phyloP scores from a whole-genome alignment of 1,140 invertebrate species.

The Saccostrea glomerata region DNA sequence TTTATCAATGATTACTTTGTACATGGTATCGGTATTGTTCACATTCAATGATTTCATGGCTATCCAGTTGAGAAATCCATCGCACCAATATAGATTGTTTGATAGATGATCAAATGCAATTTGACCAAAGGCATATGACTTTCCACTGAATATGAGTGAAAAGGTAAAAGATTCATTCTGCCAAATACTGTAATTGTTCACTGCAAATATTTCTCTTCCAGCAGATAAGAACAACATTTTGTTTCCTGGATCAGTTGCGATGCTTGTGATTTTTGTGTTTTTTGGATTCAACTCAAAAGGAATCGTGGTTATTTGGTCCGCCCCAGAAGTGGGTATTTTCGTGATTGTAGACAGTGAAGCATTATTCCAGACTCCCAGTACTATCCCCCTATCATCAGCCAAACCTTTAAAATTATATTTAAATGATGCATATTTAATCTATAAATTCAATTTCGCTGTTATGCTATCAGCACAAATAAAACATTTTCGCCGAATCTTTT shows the following conservation, averaged over 20 bases:
- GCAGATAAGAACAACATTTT: neutral
- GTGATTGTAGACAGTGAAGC: neutral
- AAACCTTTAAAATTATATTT: neutral
- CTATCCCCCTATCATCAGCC: neutral
- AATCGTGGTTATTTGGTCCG: neutral
- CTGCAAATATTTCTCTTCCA: neutral
- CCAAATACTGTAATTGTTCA: slow-evolving; percentile 5
- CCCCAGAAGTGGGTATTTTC: neutral
- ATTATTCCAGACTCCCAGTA: neutral
- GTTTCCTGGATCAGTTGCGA: neutral
- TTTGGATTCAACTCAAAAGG: neutral
- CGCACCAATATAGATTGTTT: slow-evolving; percentile 11
- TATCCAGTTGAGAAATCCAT: neutral
- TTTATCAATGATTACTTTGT: neutral
- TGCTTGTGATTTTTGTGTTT: neutral
- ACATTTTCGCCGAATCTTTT: too few relatives aligned
- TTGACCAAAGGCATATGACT: neutral
- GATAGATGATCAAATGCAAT: neutral
- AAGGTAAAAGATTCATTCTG: neutral
- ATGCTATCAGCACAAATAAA: too few relatives aligned
- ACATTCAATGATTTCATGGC: neutral
- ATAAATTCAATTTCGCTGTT: too few relatives aligned
- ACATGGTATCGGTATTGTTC: neutral
- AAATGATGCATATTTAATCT: too few relatives aligned
- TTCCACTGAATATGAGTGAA: neutral